Evolutionary conservation across 2,113 vertebrate genomes (phyloP).

Genomic region (Melanotaenia duboulayi): DNA sequence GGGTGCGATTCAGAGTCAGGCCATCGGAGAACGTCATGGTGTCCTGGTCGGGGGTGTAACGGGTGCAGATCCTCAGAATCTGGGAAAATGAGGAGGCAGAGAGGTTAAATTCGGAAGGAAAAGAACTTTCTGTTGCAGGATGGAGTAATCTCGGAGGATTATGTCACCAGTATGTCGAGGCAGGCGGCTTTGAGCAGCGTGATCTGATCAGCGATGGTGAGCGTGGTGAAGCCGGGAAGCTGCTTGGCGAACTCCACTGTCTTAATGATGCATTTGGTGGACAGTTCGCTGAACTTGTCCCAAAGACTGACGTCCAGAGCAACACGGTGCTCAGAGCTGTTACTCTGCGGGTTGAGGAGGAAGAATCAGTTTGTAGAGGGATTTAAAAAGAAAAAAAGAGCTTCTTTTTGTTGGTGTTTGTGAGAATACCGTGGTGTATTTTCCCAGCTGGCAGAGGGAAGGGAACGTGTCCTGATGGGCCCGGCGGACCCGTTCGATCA

Average conservation of each 20-base stretch:
- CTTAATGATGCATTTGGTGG: constrained; percentile 84
- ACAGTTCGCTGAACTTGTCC: constrained; percentile 84
- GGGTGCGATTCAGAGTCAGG: constrained; percentile 91
- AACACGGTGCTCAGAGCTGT: constrained; percentile 80
- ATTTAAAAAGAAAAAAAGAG: too few species aligned
- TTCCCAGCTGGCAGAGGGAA: constrained; percentile 83
- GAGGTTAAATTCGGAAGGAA: neutral
- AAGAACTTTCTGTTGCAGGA: neutral
- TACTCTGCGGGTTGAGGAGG: constrained; percentile 56
- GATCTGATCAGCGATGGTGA: constrained; percentile 83
- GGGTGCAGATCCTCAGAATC: constrained; percentile 83
- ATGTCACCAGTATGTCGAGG: constrained; percentile 80
- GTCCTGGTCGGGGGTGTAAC: constrained; percentile 83
- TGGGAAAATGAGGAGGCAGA: constrained; percentile 13
- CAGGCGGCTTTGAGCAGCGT: constrained; percentile 82
- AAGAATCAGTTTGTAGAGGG: neutral
- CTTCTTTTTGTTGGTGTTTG: too few species aligned
- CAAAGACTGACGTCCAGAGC: constrained; percentile 80
- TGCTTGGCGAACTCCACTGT: constrained; percentile 84
- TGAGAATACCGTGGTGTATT: constrained; percentile 79
- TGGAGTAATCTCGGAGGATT: neutral
- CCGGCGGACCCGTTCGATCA: constrained; percentile 92
- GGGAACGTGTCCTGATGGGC: constrained; percentile 96
- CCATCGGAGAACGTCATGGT: constrained; percentile 96
- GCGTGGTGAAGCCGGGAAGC: constrained; percentile 80